Conservation (phyloP, 2,888 invertebrate species). For the Polydrusus pterygomalis region DNA sequence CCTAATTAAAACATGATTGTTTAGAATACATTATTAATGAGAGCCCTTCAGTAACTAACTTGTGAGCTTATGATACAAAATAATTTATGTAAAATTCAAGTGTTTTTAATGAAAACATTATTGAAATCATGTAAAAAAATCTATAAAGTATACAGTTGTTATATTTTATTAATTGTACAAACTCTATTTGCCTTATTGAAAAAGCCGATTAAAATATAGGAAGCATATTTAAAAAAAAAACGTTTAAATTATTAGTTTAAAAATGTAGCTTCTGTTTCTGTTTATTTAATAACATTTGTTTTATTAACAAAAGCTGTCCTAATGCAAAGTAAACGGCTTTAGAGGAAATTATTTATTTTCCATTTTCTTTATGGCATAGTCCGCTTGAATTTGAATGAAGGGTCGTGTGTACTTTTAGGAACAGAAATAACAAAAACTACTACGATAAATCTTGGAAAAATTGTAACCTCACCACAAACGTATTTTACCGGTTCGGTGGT, state of each 20-base stretch:
- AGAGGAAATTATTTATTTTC: slow-evolving; percentile 43
- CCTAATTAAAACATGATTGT: slow-evolving; percentile 48
- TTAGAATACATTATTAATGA: slow-evolving; percentile 38
- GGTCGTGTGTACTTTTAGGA: slow-evolving; percentile 39
- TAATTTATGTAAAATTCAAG: neutral
- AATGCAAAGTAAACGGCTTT: slow-evolving; percentile 21
- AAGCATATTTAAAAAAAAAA: too few relatives aligned
- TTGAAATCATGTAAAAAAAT: neutral
- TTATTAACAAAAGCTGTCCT: neutral
- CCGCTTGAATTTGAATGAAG: slow-evolving; percentile 43
- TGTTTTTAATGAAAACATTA: neutral
- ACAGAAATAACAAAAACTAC: slow-evolving; percentile 46
- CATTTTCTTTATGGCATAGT: slow-evolving; percentile 47
- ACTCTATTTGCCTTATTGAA: too few relatives aligned
- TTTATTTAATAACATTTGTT: too few relatives aligned
- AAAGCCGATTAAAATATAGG: too few relatives aligned
- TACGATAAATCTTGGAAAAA: slow-evolving; percentile 53
- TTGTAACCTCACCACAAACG: slow-evolving; percentile 54
- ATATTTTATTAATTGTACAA: too few relatives aligned
- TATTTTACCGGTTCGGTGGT: slow-evolving; percentile 54
- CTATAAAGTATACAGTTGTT: neutral
- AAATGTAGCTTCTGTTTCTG: too few relatives aligned
- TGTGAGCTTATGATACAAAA: neutral
- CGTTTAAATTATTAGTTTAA: too few relatives aligned
- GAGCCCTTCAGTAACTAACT: slow-evolving; percentile 15